These are phyloP conservation scores for Conus betulinus DNA, from an alignment of 1,140 invertebrate species.

Conservation along the genomic window DNA sequence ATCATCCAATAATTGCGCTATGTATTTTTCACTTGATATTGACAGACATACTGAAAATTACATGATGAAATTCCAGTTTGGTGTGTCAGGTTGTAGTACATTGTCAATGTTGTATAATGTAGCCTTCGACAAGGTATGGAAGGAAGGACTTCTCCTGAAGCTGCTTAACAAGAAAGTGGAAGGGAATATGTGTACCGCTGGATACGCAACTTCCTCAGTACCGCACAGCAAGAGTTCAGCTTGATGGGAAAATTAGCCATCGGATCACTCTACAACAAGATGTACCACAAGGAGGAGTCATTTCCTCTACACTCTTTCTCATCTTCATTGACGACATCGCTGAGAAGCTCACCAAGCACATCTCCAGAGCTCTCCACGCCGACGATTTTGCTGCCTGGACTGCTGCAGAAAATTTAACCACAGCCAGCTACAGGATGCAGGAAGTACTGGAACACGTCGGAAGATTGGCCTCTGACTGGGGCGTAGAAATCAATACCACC, in stretches of 20 bases:
- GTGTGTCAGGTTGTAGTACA: too few relatives aligned
- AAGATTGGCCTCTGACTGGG: not conserved
- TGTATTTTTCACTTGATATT: too few relatives aligned
- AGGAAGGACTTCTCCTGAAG: conserved; percentile 30
- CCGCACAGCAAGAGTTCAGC: not conserved
- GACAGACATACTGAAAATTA: too few relatives aligned
- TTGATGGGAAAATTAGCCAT: not conserved
- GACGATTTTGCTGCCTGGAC: too few relatives aligned
- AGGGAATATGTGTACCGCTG: not conserved
- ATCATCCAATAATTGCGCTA: too few relatives aligned
- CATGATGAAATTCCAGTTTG: too few relatives aligned
- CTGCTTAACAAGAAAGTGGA: not conserved
- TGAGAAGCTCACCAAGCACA: not conserved
- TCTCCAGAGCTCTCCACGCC: too few relatives aligned
- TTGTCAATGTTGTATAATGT: too few relatives aligned
- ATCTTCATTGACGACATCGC: conserved; percentile 28
- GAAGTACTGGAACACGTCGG: not conserved
- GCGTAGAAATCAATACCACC: not conserved
- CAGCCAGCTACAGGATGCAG: too few relatives aligned
- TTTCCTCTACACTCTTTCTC: not conserved
- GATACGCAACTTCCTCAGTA: not conserved
- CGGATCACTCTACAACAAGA: not conserved
- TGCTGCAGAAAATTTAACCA: too few relatives aligned
- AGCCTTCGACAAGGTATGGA: conserved; percentile 41
- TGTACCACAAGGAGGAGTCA: too few relatives aligned